phyloP scores from a whole-genome alignment of 2,797 vertebrate species.

The Nannoperca obscura region DNA sequence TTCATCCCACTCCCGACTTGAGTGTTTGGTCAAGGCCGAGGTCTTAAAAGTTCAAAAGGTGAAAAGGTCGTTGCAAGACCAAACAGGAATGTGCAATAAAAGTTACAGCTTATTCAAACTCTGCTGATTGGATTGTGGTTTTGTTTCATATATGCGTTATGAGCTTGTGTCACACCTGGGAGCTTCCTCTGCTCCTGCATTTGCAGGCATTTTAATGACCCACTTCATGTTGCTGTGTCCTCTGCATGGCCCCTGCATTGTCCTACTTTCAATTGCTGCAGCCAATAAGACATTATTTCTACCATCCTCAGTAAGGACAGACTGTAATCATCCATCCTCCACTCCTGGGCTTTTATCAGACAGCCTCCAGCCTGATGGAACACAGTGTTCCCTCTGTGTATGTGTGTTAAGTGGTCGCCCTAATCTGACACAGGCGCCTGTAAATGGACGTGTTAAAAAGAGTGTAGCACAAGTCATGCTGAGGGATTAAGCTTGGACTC shows the following conservation, averaged over 20 bases:
- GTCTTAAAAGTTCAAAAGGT: conserved; percentile 73
- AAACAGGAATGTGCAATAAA: conserved; percentile 93
- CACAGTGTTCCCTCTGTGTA: conserved; percentile 30
- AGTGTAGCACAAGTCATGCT: neutral
- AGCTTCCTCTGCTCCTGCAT: neutral
- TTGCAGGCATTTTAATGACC: conserved; percentile 45
- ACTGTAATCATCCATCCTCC: conserved; percentile 23
- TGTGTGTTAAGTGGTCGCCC: neutral
- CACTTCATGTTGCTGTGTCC: conserved; percentile 59
- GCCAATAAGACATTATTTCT: conserved; percentile 22
- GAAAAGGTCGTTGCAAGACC: conserved; percentile 85
- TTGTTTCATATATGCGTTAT: conserved; percentile 55
- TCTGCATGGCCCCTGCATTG: conserved; percentile 51
- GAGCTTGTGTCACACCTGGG: conserved; percentile 33
- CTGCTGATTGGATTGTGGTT: conserved; percentile 67
- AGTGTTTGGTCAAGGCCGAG: conserved; percentile 73
- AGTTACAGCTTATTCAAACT: conserved; percentile 87
- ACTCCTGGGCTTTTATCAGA: conserved; percentile 30
- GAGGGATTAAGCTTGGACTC: conserved; percentile 9
- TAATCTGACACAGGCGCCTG: conserved; percentile 5
- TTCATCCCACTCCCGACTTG: conserved; percentile 61
- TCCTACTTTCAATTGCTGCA: conserved; percentile 56
- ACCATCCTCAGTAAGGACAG: conserved; percentile 30
- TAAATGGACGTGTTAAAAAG: conserved; percentile 7
- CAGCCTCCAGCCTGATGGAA: conserved; percentile 31